Evolutionary conservation across 2,797 vertebrate species (phyloP), one percentile per base, ranked within the genome.

Genomic region (Siniperca scherzeri): DNA sequence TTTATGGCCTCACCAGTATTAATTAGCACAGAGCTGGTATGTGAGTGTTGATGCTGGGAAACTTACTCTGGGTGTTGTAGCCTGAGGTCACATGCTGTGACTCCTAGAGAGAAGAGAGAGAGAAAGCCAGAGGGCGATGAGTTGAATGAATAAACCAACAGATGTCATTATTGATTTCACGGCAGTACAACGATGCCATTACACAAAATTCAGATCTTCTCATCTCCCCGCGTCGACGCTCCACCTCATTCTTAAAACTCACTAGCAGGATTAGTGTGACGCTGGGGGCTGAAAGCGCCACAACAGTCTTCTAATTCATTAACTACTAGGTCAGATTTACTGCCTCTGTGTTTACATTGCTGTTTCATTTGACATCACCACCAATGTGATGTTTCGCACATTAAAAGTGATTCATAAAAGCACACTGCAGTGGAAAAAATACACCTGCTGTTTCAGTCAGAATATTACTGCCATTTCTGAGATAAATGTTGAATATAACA

Each of bases 61-160:
- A 97, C 98, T 95, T 97, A 99, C 98, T 99, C 96, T 98, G 98
- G 91, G 95, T 96, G 95, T 93, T 97, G 95, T 97, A 98, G 96
- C 97, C 97, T 86, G 97, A 96, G 93, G 97, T 97, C 94, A 97
- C 95, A 94, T 98, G 97, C 92, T 98, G 98, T 6, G 97, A 94
- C 87, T 99, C 98, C 98, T 99, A 85, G 74, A 77, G 85, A 86
- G 83, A 83, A n/a, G 88, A 94, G 60, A 52, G 65, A 86, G 91
- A 87, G 70, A 87, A 93, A 92, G 84, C 74, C 71, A 90, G 77
- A 89, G 83, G 81, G 77, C 94, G 88, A 95, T 13, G 57, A 83
- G 81, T 52, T 88, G 73, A 87, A 91, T 91, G 80, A 92, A 93
- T 88, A 88, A 91, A 89, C 78, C 87, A 90, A 88, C 91, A 93